A percentile compares a stretch with the other conserved stretches of the same genome.
These are phyloP conservation scores for Trichonephila clavipes DNA, from an alignment of 1,140 invertebrate species.

Conservation along the genomic window DNA sequence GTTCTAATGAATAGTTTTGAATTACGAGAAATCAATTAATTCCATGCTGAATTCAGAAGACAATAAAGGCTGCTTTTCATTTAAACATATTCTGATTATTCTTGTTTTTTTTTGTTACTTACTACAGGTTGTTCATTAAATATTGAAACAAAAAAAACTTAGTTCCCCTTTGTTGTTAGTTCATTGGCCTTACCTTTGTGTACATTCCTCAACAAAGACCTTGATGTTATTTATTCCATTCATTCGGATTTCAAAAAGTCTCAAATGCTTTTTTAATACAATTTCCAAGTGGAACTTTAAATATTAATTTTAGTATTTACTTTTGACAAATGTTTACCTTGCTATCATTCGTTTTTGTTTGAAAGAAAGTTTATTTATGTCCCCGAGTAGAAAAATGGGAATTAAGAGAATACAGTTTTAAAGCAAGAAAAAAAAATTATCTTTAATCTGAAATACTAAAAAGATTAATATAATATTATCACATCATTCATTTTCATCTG, in stretches of 20 bases:
- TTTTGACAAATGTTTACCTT: neutral
- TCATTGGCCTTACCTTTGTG: slow-evolving; percentile 4
- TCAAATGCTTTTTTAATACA: neutral
- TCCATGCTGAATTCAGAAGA: neutral
- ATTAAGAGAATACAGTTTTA: neutral
- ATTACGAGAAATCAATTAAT: neutral
- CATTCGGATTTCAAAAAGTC: neutral
- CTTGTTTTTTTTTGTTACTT: neutral
- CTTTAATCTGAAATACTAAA: no score
- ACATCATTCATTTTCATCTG: no score
- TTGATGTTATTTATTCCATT: neutral
- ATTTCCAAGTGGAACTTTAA: neutral
- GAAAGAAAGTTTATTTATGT: neutral
- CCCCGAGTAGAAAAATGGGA: neutral
- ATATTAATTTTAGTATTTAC: neutral
- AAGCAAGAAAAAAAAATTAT: neutral
- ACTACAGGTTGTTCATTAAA: neutral
- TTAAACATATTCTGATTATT: neutral
- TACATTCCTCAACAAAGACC: neutral
- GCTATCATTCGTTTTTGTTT: neutral
- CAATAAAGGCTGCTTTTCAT: neutral
- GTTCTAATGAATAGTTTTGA: neutral
- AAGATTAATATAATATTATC: no score
- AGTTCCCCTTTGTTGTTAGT: slow-evolving; percentile 7
- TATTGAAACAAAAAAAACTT: neutral